Conservation (phyloP, 2,113 vertebrate genomes). For the Megaptera novaeangliae region DNA sequence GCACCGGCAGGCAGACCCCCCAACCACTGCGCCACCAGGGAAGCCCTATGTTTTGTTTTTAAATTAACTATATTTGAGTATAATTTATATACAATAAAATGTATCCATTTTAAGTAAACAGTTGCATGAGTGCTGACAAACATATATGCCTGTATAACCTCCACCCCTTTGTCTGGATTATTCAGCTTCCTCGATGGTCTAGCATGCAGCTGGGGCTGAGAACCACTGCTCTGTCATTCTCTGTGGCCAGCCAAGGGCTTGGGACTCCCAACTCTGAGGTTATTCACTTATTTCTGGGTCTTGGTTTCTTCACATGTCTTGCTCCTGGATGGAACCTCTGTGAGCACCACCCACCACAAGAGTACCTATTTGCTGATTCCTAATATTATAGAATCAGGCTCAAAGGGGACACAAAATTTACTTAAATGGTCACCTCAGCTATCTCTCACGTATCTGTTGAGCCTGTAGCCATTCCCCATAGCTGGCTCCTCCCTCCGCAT, state of each 20-base stretch:
- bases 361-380: background rate
- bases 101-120: background rate
- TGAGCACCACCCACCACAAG: background rate
- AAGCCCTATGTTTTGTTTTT: background rate
- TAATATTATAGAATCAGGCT: background rate
- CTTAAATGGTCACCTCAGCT: background rate
- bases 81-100: background rate
- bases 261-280: background rate
- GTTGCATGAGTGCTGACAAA: background rate
- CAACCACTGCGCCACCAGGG: too few relatives aligned
- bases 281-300: background rate
- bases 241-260: background rate
- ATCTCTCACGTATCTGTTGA: background rate
- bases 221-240: background rate
- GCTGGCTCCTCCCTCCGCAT: background rate
- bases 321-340: background rate
- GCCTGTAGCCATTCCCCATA: background rate
- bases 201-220: background rate
- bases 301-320: background rate
- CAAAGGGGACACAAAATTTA: background rate
- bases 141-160: background rate
- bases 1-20: too few relatives aligned
- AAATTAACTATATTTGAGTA: background rate
- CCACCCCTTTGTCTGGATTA: background rate
- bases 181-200: background rate